Evolutionary conservation across 2,888 invertebrate species (phyloP), one percentile per base, ranked within the genome.

Genomic region (Rutpela maculata): DNA sequence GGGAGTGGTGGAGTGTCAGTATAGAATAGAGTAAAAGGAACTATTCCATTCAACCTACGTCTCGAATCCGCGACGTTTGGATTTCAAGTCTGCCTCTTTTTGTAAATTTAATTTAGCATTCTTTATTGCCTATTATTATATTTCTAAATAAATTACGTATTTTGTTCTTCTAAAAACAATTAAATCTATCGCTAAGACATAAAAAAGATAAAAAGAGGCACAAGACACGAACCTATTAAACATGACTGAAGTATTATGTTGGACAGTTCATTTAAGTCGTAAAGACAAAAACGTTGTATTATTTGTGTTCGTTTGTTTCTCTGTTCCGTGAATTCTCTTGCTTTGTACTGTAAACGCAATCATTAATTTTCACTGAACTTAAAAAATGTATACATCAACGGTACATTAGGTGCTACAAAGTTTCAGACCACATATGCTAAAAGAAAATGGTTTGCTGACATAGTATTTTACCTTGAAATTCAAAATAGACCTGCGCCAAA

Each of bases 251-350:
- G 12, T 12, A 66, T 50, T 66, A 19, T 55, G 19, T 50, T 43
- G n/a, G 19, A 15, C 50, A 19, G 65, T 66, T 22, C 50, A 65
- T 66, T 66, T 15, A 66, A 50, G 9, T n/a, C 66, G 22, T 66
- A 66, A 66, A 43, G 50, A 50, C 66, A 55, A 55, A 66, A 22
- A 50, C 66, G 17, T 66, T 66, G 50, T 66, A 43, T 50, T 66
- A 50, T 50, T 66, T 22, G 66, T 22, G 66, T 66, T 66, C 43
- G 50, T 66, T 66, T 66, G 50, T 66, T 43, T 66, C 22, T n/a
- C 66, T 22, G 3, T 66, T 66, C 50, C 50, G 15, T 38, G 43
- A 65, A 65, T 43, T 65, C n/a, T 19, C 65, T 43, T 65, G 18
- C 19, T 66, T 66, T 22, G 50, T 66, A 50, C 22, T 15, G 57